Base-by-base conservation (phyloP, 2,797 vertebrate genomes). In the Poecilia velifera region DNA sequence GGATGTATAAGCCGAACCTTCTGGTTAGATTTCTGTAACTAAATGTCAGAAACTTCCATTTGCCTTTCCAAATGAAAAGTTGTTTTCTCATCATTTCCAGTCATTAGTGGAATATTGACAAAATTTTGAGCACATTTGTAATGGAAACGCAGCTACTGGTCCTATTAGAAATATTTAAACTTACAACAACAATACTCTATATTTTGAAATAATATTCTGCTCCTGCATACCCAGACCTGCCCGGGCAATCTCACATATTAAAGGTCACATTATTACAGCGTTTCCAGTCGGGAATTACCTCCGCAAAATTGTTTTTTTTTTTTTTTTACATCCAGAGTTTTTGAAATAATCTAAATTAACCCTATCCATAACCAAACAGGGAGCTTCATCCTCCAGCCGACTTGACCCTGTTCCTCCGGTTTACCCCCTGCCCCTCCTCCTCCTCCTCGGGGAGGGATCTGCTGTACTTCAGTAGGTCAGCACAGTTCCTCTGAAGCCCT, bases 281-380 rank as follows among this genome's bases (percentile, higher is more conserved):
- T 87, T 82, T 74, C 75, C 83, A 88, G 86, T 85, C 53, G 79
- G 77, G 79, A 79, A 88, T 90, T 90, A 92, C 79, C 45, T 83
- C 85, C 84, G 86, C 81, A 8, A 39, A 88, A 90, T 90, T 87
- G 87, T 84, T 88, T 92, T 91, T 87, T 82, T 87, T n/a, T n/a
- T n/a, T 91, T 87, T 83, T 86, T 84, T 90, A 82, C 86, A 79
- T 90, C 76, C 5, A 13, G 59, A 86, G 86, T 84, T 59, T 83
- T 83, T 71, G 9, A 25, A 80, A 82, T 85, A 83, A 91, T 89
- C 88, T 82, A 89, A 86, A 92, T 93, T 83, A 92, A 92, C 89
- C 89, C 77, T 31, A 82, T 86, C 84, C 79, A 55, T 75, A 77
- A 79, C 83, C 81, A 86, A 83, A 57, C 84, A 80, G 59, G n/a